Evolutionary conservation across 1,140 invertebrate genomes (phyloP), one percentile per base, ranked within the genome.

Genomic region (Camponotus pennsylvanicus): DNA sequence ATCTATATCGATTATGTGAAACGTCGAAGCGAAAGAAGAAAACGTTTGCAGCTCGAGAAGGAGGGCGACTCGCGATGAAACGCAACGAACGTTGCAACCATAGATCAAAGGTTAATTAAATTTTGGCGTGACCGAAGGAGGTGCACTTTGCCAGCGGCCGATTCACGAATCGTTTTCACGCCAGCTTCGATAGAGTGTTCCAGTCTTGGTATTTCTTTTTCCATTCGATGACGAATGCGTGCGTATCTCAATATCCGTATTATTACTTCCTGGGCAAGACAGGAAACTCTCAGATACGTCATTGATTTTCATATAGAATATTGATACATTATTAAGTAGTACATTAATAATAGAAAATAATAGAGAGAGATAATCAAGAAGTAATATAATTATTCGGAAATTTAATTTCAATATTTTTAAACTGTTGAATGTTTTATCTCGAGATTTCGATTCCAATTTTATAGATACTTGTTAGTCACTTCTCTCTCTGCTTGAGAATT

Each of bases 151-250:
- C 27, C 27, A 27, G 27, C 57, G 87, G 88, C 67, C 67, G 86
- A 92, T 90, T 40, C 89, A 85, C 70, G 45, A 90, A 91, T 89
- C 88, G 87, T 87, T 92, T 92, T 90, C 91, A 88, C 89, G 88
- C 82, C 77, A 59, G 88, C 88, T 91, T 90, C 73, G 27, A 84
- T 66, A 37, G 70, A 67, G 37, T 84, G 40, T 45, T 21, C 34
- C 59, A 27, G 42, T 45, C 42, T 71, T 45, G n/a, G 9, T 11
- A 34, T 52, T 13, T 27, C 27, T 27, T 27, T 21, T 71, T 42
- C 34, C 78, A 59, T 71, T 57, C 18, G 9, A 78, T 45, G 42
- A 77, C 15, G 75, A 63, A 78, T 18, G 18, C 27, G 27, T 18
- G 42, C 27, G 34, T 59, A 40, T 3, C 11, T 13, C 13, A 37